Conservation (phyloP, 2,797 vertebrate genomes). For the Lagodon rhomboides region DNA sequence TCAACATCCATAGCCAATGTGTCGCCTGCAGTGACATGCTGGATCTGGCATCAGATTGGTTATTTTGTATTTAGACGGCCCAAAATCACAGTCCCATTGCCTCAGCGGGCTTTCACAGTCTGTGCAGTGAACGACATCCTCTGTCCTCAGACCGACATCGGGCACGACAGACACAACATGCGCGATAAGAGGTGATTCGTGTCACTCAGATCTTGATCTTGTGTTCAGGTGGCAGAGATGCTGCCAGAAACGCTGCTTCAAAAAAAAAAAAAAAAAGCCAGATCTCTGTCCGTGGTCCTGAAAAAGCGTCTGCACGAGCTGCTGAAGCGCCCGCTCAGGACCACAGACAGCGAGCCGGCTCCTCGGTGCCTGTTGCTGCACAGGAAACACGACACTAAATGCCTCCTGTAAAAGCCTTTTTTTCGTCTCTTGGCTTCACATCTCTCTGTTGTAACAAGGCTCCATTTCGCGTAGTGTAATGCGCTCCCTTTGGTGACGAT, state of each 20-base stretch:
- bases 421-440: constrained; percentile 1
- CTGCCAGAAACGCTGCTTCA: not conserved
- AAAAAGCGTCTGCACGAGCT: not conserved
- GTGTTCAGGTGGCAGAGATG: not conserved
- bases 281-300: constrained; percentile 43
- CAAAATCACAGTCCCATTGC: no score
- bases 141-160: not conserved
- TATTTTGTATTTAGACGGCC: no score
- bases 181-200: constrained; percentile 55
- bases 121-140: no score
- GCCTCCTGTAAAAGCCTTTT: constrained; percentile 2
- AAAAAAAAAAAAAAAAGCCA: not conserved
- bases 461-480: constrained; percentile 23
- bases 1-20: not conserved
- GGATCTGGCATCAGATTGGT: constrained; percentile 39
- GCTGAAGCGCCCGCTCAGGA: constrained; percentile 48
- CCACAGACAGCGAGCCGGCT: constrained; percentile 62
- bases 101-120: no score
- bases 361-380: constrained; percentile 45
- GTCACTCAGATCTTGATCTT: constrained; percentile 45
- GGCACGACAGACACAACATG: constrained; percentile 35
- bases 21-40: constrained; percentile 8
- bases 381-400: not conserved
- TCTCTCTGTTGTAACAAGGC: constrained; percentile 17
- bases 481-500: constrained; percentile 31